Conservation (phyloP, 2,797 vertebrate species). For the Pipistrellus pygmaeus region DNA sequence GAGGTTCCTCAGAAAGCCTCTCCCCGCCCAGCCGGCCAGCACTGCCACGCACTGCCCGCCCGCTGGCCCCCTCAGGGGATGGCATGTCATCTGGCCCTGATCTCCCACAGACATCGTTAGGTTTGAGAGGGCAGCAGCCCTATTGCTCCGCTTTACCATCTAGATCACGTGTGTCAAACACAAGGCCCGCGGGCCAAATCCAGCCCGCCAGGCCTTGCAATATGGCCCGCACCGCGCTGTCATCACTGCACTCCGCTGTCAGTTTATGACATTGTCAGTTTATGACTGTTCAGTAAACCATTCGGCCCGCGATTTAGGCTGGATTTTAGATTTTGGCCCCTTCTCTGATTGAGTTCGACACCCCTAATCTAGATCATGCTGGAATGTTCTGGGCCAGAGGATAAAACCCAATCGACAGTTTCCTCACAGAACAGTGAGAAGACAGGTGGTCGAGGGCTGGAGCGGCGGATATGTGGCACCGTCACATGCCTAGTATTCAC, state of each 20-base stretch:
- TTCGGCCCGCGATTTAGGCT: too few relatives aligned
- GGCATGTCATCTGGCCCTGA: accelerated
- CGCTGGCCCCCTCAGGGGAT: not conserved
- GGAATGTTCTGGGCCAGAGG: not conserved
- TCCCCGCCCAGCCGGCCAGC: accelerated
- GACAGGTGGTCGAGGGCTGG: not conserved
- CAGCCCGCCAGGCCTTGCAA: too few relatives aligned
- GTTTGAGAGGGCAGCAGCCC: accelerated
- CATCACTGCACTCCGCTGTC: too few relatives aligned
- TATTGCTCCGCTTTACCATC: accelerated
- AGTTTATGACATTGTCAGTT: too few relatives aligned
- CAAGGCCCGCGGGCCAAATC: too few relatives aligned
- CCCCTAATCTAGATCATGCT: not conserved
- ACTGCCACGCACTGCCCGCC: too few relatives aligned
- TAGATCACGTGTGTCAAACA: too few relatives aligned
- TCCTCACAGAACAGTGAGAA: not conserved
- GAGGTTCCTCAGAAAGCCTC: not conserved
- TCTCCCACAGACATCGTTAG: not conserved
- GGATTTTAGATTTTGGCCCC: too few relatives aligned
- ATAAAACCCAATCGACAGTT: not conserved
- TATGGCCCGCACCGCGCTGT: too few relatives aligned
- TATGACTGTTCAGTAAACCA: too few relatives aligned
- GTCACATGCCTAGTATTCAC: accelerated
- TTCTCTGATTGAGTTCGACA: too few relatives aligned
- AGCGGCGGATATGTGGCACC: accelerated